These are phyloP conservation scores for Actinemys pallida DNA, from an alignment of 2,113 vertebrate genomes.

Conservation along the genomic window DNA sequence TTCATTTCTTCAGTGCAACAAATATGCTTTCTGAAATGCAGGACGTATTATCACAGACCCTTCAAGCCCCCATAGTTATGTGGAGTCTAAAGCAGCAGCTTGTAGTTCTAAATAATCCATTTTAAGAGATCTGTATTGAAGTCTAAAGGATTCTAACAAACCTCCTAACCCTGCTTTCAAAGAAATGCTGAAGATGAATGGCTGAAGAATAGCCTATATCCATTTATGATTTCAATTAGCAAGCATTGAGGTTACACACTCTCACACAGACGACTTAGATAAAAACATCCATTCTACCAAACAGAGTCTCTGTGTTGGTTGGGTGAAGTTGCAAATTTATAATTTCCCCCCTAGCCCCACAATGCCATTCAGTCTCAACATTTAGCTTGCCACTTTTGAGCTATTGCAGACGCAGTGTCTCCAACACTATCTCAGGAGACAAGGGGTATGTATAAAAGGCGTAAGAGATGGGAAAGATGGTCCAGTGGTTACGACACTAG, in stretches of 20 bases:
- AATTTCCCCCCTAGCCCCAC: not conserved
- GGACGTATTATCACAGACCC: accelerated
- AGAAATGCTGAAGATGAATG: not conserved
- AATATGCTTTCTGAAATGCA: accelerated
- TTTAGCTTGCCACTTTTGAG: not conserved
- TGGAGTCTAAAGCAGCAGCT: not conserved
- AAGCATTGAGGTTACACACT: not conserved
- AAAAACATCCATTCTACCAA: not conserved
- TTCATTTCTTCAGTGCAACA: not conserved
- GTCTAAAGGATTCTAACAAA: not conserved
- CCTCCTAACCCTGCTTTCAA: not conserved
- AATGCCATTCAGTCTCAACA: not conserved
- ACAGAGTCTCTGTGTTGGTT: not conserved
- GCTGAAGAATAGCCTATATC: not conserved
- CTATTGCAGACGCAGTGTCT: not conserved
- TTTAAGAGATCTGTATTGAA: accelerated
- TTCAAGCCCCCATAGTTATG: not conserved
- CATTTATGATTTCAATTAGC: not conserved
- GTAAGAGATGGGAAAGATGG: not conserved
- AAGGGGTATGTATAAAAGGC: not conserved
- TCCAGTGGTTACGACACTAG: not conserved
- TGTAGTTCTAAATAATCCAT: not conserved
- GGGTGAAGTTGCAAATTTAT: not conserved
- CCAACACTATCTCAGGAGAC: not conserved
- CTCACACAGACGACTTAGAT: not conserved